A percentile compares a stretch with the other conserved stretches of the same genome.
Conservation (phyloP, 2,888 invertebrate genomes). For the Pristionchus entomophagus region DNA sequence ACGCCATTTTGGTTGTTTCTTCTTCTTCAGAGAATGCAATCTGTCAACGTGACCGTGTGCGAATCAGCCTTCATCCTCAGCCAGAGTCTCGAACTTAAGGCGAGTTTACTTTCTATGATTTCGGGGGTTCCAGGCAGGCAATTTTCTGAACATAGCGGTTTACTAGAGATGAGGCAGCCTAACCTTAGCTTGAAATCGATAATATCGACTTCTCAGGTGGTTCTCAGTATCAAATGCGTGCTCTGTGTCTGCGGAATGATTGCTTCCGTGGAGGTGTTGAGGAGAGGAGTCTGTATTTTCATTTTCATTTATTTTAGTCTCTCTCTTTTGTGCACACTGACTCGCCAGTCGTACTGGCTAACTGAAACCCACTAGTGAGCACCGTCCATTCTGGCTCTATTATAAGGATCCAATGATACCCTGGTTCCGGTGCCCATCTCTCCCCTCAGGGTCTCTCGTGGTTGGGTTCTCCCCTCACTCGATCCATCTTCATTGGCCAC, state of each 20-base stretch:
- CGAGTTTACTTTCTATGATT: no score
- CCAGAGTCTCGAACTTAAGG: not conserved
- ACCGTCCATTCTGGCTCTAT: no score
- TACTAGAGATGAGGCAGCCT: no score
- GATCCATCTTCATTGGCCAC: conserved; percentile 23
- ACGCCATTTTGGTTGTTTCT: no score
- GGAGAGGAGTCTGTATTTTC: not conserved
- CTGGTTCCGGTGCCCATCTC: no score
- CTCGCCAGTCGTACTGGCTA: no score
- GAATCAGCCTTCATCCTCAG: not conserved
- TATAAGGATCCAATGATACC: no score
- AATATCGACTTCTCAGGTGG: not conserved
- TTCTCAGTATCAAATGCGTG: not conserved
- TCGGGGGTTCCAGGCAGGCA: no score
- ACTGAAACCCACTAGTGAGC: no score
- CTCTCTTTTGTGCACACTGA: not conserved
- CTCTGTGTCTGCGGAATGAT: not conserved
- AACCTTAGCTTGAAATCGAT: no score
- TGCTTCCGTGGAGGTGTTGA: not conserved
- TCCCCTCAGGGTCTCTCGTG: conserved; percentile 13
- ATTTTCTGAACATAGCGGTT: no score
- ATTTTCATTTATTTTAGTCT: not conserved
- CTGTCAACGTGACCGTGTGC: not conserved
- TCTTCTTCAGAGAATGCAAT: no score
- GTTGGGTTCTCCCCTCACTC: not conserved